phyloP scores from a whole-genome alignment of 2,113 vertebrate genomes.

The Brachyistius frenatus region DNA sequence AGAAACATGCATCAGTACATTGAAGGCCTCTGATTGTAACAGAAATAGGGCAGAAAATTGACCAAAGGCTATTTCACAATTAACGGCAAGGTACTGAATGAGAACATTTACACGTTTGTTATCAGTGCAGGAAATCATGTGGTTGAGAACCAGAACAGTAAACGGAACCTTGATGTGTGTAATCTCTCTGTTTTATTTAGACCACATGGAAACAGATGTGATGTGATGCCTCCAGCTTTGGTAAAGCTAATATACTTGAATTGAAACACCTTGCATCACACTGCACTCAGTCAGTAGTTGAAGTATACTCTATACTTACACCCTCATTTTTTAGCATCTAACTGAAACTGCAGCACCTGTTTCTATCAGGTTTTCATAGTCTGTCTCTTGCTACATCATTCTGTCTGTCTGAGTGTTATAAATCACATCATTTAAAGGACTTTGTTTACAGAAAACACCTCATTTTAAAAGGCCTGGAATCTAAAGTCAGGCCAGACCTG shows the following conservation, averaged over 20 bases:
- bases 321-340: not conserved
- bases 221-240: conserved; percentile 13
- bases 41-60: conserved; percentile 27
- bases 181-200: not conserved
- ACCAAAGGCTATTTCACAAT: conserved; percentile 20
- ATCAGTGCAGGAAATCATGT: not conserved
- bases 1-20: conserved; percentile 9
- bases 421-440: not conserved
- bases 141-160: not conserved
- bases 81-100: conserved; percentile 3
- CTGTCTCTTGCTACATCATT: not conserved
- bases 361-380: not conserved
- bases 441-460: not conserved
- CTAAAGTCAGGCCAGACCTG: not conserved
- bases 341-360: not conserved
- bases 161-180: not conserved
- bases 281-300: not conserved
- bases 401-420: not conserved
- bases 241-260: conserved; percentile 3
- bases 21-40: not conserved
- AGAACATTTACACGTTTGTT: not conserved
- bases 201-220: conserved; percentile 12
- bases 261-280: conserved; percentile 8
- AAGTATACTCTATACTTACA: not conserved
- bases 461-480: not conserved